A percentile compares a stretch with the other conserved stretches of the same genome.
These are phyloP conservation scores for Callocephalon fimbriatum DNA, from an alignment of 2,113 vertebrate species.

Conservation along the genomic window DNA sequence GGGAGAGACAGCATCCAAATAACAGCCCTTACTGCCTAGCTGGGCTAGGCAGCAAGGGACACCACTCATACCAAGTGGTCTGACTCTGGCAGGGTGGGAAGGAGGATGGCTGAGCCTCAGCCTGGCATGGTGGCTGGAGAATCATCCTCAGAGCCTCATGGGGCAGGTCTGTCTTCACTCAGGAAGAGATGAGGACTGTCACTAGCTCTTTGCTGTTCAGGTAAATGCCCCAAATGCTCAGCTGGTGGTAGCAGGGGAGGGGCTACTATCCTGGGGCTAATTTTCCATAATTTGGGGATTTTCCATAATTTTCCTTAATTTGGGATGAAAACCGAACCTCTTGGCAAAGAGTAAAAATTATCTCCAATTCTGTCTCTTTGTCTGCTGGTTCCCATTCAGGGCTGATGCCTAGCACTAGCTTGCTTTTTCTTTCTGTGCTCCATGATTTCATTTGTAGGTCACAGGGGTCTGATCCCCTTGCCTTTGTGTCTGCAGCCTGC, in stretches of 20 bases:
- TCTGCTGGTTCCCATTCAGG: not conserved
- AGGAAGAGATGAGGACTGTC: not conserved
- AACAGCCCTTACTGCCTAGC: not conserved
- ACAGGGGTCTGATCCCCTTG: not conserved
- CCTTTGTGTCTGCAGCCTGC: not conserved
- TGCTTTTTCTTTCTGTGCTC: not conserved
- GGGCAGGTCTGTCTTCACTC: fast-evolving
- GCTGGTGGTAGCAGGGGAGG: not conserved
- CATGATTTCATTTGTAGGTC: not conserved
- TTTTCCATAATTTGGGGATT: not conserved
- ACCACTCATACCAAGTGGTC: not conserved
- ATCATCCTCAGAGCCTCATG: not conserved
- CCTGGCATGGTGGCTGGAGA: not conserved
- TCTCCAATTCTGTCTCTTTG: not conserved
- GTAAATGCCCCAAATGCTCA: not conserved
- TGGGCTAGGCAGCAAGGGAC: not conserved
- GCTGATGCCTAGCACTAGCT: not conserved
- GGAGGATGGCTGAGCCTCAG: not conserved
- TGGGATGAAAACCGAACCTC: not conserved
- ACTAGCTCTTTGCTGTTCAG: not conserved
- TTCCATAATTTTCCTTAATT: not conserved
- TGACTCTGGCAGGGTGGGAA: not conserved
- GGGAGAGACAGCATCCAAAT: fast-evolving
- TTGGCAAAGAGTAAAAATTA: not conserved
- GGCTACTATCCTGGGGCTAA: not conserved